These are phyloP conservation scores for Lysiphlebus fabarum DNA, from an alignment of 1,140 invertebrate species.

Conservation along the genomic window DNA sequence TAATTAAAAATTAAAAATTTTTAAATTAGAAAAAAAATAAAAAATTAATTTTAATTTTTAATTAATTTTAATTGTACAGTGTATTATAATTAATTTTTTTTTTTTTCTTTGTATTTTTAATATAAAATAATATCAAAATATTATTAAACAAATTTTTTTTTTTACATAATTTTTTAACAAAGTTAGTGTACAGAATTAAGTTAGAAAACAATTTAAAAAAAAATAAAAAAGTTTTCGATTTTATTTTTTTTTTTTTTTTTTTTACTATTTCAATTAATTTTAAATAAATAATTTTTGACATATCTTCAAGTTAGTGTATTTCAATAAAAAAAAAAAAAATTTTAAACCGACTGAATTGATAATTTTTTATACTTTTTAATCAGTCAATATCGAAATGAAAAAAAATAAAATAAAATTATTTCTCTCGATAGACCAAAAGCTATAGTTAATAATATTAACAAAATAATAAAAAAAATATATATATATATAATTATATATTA, in stretches of 20 bases:
- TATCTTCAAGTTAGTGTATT: background rate
- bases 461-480: background rate
- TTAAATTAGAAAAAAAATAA: too few relatives aligned
- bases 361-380: background rate
- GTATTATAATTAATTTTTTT: slow-evolving; percentile 29
- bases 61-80: slow-evolving; percentile 34
- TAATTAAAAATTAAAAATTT: too few relatives aligned
- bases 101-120: slow-evolving; percentile 11
- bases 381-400: slow-evolving; percentile 3
- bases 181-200: slow-evolving; percentile 23
- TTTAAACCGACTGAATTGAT: background rate
- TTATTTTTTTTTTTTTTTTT: background rate
- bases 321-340: background rate
- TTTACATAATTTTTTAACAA: slow-evolving; percentile 19
- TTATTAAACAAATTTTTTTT: slow-evolving; percentile 18
- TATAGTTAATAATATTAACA: background rate
- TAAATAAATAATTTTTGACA: background rate
- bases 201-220: background rate
- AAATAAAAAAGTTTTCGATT: slow-evolving; percentile 7
- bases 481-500: slow-evolving; percentile 21
- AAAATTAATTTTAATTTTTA: slow-evolving; percentile 19
- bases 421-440: background rate
- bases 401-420: background rate
- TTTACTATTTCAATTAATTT: background rate
- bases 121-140: slow-evolving; percentile 16